Percentiles rank a stretch among this genome's conserved stretches.
Evolutionary conservation across 2,888 invertebrate genomes (phyloP).

Genomic region (Myathropa florea): DNA sequence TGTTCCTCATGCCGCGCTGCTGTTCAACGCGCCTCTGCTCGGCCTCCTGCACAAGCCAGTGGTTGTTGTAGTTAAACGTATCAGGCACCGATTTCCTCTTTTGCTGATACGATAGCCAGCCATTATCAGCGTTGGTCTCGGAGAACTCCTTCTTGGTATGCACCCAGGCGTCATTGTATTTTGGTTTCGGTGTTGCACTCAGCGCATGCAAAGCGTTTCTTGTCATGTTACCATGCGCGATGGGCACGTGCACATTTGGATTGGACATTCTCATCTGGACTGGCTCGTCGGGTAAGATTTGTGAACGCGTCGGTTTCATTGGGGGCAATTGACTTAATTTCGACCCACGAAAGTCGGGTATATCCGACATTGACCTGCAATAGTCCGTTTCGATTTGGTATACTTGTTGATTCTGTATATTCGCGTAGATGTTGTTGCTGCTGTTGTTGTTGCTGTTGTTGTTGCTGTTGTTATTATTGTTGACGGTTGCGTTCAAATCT

Average conservation of each 20-base stretch:
- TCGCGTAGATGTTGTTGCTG: conserved; percentile 76
- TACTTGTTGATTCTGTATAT: conserved; percentile 77
- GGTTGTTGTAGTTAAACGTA: conserved; percentile 88
- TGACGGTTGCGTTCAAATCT: conserved; percentile 81
- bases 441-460: conserved; percentile 73
- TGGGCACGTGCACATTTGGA: conserved; percentile 72
- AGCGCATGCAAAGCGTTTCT: conserved; percentile 86
- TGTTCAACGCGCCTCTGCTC: conserved; percentile 90
- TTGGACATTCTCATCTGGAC: conserved; percentile 83
- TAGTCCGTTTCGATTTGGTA: conserved; percentile 81
- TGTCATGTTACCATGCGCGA: conserved; percentile 83
- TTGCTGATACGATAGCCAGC: conserved; percentile 86
- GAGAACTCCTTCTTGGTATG: conserved; percentile 78
- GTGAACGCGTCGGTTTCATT: conserved; percentile 76
- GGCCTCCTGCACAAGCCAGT: conserved; percentile 97
- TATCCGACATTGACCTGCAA: conserved; percentile 83
- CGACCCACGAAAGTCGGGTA: conserved; percentile 80
- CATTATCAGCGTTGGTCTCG: conserved; percentile 76
- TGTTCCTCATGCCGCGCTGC: conserved; percentile 77
- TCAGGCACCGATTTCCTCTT: conserved; percentile 84
- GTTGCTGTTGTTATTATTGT: conserved; percentile 72
- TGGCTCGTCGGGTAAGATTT: conserved; percentile 77
- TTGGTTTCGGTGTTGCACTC: conserved; percentile 89
- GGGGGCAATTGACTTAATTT: conserved; percentile 76
- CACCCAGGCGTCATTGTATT: conserved; percentile 83